Percentiles rank a stretch among this genome's conserved stretches.
These are phyloP conservation scores for Cantharis rustica DNA, from an alignment of 2,888 invertebrate genomes.

Conservation along the genomic window DNA sequence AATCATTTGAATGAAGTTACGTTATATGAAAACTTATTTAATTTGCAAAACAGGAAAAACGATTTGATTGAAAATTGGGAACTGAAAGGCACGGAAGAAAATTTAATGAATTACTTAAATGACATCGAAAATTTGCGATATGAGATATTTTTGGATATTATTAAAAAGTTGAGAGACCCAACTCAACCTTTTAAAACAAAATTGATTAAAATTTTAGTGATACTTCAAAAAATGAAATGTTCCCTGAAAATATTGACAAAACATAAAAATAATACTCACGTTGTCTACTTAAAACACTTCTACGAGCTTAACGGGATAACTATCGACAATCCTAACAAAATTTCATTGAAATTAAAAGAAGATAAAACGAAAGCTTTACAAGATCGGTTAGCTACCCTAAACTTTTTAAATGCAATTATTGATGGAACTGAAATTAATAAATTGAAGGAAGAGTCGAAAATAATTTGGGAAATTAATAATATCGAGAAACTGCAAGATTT, in stretches of 20 bases:
- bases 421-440: slow-evolving; percentile 51
- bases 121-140: background rate
- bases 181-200: slow-evolving; percentile 29
- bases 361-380: background rate
- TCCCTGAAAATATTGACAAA: slow-evolving; percentile 46
- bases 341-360: background rate
- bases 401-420: slow-evolving; percentile 3
- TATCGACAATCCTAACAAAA: background rate
- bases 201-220: slow-evolving; percentile 45
- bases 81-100: slow-evolving; percentile 34
- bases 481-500: slow-evolving; percentile 52
- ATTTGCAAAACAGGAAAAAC: slow-evolving; percentile 38
- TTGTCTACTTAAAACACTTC: slow-evolving; percentile 40
- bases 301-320: background rate
- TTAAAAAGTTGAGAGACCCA: background rate
- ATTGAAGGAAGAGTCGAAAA: slow-evolving; percentile 48
- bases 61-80: slow-evolving; percentile 37
- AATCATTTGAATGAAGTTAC: background rate
- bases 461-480: slow-evolving; percentile 53
- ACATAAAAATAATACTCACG: slow-evolving; percentile 48
- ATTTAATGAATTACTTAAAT: background rate
- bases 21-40: background rate
- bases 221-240: slow-evolving; percentile 41
- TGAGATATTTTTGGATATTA: background rate
- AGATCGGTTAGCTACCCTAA: background rate